Base-by-base conservation (phyloP, 2,797 vertebrate genomes). In the Onychomys leucogaster region DNA sequence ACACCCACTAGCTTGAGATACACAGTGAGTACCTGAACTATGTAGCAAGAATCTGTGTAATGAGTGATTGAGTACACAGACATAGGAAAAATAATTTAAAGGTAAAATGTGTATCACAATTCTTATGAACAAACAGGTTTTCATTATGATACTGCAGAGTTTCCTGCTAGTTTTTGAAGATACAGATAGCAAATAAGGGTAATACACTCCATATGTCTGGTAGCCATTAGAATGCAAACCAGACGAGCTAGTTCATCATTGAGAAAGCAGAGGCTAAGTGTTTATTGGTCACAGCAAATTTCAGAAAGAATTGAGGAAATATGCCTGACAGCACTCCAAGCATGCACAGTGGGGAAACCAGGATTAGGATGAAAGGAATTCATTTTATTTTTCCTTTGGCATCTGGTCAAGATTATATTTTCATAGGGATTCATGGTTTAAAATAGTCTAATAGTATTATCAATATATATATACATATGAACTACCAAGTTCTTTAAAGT, bases 301-400 rank as follows among this genome's bases (percentile, higher is more conserved):
- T 71, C 49, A 80, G n/a, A 86, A 83, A 69, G 61, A 46, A 81
- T 21, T 88, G 6, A 2, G 43, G 55, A 95, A 71, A 75, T 57
- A 69, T 43, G 34, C 78, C 21, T 77, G 52, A 84, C 12, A 59
- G 41, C 19, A 63, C 11, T 32, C 5, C 69, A 27, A 90, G 82
- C 65, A n/a, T 23, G 5, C 5, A 61, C n/a, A 71, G 67, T 41
- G 82, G 29, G 37, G 23, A 63, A 57, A 91, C 6, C 37, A 88
- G 41, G 37, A 1, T 55, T 67, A 46, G 19, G 75, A 27, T 37
- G 78, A 25, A 43, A 65, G 16, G 46, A 69, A 83, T 82, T 86
- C 37, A 95, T 95, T 93, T 96, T 63, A 49, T 77, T 95, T 86
- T 82, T 59, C 34, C 57, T 89, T 81, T 81, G 27, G 80, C 25